Evolutionary conservation across 1,140 invertebrate genomes (phyloP).

Genomic region (Panagrolaimus sp.): DNA sequence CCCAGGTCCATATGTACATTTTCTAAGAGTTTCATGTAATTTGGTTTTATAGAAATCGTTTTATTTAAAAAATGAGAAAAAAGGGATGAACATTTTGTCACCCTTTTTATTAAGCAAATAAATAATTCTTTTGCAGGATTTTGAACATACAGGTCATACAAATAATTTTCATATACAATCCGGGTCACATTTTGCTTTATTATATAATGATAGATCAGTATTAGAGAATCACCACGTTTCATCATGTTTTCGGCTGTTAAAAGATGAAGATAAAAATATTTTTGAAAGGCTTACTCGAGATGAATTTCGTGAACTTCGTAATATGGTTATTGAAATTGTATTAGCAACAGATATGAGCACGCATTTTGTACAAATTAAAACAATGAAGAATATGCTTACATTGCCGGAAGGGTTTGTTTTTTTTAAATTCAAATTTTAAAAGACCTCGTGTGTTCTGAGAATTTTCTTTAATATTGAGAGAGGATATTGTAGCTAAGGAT

Average conservation of each 20-base stretch:
- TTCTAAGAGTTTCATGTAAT: too few relatives aligned
- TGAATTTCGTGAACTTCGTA: conserved; percentile 84
- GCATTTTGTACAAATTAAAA: conserved; percentile 94
- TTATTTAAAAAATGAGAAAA: too few relatives aligned
- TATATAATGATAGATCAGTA: conserved; percentile 88
- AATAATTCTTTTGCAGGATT: conserved; percentile 64
- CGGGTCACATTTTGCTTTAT: conserved; percentile 80
- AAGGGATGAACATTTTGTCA: too few relatives aligned
- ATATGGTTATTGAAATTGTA: conserved; percentile 91
- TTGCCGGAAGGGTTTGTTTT: conserved; percentile 68
- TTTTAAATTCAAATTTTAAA: conserved; percentile 14
- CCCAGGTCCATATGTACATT: too few relatives aligned
- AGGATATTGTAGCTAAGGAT: too few relatives aligned
- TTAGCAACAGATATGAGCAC: conserved; percentile 84
- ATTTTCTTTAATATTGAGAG: too few relatives aligned
- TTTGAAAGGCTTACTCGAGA: conserved; percentile 79
- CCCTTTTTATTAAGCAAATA: too few relatives aligned
- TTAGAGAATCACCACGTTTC: conserved; percentile 90
- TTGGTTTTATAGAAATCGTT: too few relatives aligned
- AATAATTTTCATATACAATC: conserved; percentile 97
- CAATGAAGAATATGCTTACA: conserved; percentile 78
- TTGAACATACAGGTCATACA: conserved; percentile 95
- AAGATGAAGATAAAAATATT: conserved; percentile 82
- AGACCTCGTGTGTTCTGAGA: too few relatives aligned
- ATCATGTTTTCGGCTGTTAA: conserved; percentile 78